Evolutionary conservation across 2,113 vertebrate genomes (phyloP), one percentile per base, ranked within the genome.

Genomic region (Grantiella picta): DNA sequence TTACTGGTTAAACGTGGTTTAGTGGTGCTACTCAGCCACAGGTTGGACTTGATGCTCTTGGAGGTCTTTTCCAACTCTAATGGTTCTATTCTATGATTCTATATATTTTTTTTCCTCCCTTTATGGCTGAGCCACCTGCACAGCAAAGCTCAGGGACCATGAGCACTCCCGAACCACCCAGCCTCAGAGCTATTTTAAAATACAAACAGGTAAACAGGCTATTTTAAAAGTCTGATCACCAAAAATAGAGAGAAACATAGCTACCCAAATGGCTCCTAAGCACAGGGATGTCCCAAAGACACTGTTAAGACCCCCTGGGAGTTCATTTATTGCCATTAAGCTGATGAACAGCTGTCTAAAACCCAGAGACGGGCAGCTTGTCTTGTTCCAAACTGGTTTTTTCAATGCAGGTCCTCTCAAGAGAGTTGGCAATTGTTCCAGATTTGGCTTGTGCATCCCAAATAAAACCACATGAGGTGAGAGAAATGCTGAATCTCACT

Each of bases 251-350:
- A n/a, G 2, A 82, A 79, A 84, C 9, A 21, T 1, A 0, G 29
- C 47, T 54, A 42, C 21, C 29, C 72, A 50, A 76, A 50, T 70
- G 85, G 49, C 9, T 79, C 33, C 29, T 33, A 12, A 73, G 35
- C 35, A 65, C 64, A 75, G 25, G 20, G 8, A 40, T 7, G 0
- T 56, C 40, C 72, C 89, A 89, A 82, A 83, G 52, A 68, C 49
- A 52, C 69, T 5, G 4, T 33, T 66, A 64, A 47, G 33, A 28
- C 28, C 57, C 31, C 81, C 53, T 60, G 83, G 80, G 92, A 84
- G 36, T 71, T 95, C 86, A 92, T 94, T 96, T 91, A 84, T 52
- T 91, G 77, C 86, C 49, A 92, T 95, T 95, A 94, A 92, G 73
- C 53, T 96, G 92, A 94, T 20, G 49, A 90, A 92, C 77, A 84